Percentiles rank a stretch among this genome's conserved stretches.
phyloP scores from a whole-genome alignment of 1,140 invertebrate genomes.

The Diprion similis region DNA sequence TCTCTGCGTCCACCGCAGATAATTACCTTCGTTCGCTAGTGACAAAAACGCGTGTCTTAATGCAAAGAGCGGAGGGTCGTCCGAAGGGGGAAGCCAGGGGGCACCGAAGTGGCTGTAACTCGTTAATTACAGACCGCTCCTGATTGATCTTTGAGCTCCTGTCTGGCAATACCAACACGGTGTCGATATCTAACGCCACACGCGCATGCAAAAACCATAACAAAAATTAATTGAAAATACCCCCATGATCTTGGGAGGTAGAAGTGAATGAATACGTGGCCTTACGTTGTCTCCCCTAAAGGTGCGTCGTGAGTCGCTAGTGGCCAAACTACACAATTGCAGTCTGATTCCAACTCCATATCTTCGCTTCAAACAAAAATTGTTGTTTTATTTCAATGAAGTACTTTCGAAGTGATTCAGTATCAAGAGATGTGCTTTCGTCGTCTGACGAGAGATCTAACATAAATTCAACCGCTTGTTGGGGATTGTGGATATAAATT shows the following conservation, averaged over 20 bases:
- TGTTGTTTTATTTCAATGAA: too few relatives aligned
- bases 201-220: background rate
- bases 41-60: constrained; percentile 7
- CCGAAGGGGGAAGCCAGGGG: background rate
- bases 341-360: too few relatives aligned
- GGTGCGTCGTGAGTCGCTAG: too few relatives aligned
- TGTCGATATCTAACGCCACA: background rate
- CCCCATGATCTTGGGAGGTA: background rate
- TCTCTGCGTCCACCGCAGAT: background rate
- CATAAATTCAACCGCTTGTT: too few relatives aligned
- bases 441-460: too few relatives aligned
- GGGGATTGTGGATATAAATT: too few relatives aligned
- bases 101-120: background rate
- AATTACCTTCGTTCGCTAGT: background rate
- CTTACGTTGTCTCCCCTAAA: too few relatives aligned
- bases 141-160: background rate
- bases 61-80: background rate
- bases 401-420: too few relatives aligned
- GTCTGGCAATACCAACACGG: background rate
- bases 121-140: constrained; percentile 7
- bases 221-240: constrained; percentile 5
- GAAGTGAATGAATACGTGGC: too few relatives aligned
- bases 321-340: too few relatives aligned
- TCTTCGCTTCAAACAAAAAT: too few relatives aligned
- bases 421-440: too few relatives aligned